Conservation (phyloP, 2,797 vertebrate genomes). For the Onychomys arenicola region DNA sequence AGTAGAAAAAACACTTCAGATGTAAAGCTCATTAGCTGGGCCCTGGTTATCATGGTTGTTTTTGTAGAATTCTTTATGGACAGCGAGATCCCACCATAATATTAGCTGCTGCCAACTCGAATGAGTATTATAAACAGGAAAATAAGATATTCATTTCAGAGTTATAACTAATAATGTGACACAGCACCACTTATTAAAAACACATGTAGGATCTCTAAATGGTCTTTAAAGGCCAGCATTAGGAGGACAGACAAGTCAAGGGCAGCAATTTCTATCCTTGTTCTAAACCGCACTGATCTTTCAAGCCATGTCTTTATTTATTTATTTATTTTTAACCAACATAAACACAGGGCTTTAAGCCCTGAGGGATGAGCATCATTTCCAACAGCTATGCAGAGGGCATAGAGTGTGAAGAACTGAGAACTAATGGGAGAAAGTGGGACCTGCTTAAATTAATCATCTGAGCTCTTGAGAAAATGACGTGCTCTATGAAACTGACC, state of each 20-base stretch:
- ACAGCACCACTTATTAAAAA: slow-evolving; percentile 57
- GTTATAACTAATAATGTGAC: slow-evolving; percentile 48
- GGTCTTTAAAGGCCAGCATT: slow-evolving; percentile 26
- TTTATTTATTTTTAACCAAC: background rate
- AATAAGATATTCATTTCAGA: slow-evolving; percentile 51
- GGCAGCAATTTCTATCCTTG: background rate
- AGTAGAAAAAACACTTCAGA: slow-evolving; percentile 4
- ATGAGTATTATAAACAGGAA: slow-evolving; percentile 59
- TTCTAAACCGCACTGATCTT: background rate
- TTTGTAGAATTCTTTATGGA: slow-evolving; percentile 59
- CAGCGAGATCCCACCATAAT: slow-evolving; percentile 34
- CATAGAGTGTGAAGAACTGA: background rate
- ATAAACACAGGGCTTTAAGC: slow-evolving; percentile 2
- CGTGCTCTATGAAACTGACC: background rate
- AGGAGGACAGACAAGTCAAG: slow-evolving; percentile 27
- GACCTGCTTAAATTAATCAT: background rate
- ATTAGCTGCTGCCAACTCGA: slow-evolving; percentile 45
- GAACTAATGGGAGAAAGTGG: slow-evolving; percentile 3
- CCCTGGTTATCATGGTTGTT: slow-evolving; percentile 37
- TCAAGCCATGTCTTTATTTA: background rate
- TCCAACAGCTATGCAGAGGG: background rate
- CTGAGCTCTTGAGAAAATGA: background rate
- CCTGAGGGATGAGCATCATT: background rate
- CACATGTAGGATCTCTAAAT: slow-evolving; percentile 21
- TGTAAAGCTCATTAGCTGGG: slow-evolving; percentile 56